These are phyloP conservation scores for Avahi laniger DNA, from an alignment of 2,797 vertebrate species.

Conservation along the genomic window DNA sequence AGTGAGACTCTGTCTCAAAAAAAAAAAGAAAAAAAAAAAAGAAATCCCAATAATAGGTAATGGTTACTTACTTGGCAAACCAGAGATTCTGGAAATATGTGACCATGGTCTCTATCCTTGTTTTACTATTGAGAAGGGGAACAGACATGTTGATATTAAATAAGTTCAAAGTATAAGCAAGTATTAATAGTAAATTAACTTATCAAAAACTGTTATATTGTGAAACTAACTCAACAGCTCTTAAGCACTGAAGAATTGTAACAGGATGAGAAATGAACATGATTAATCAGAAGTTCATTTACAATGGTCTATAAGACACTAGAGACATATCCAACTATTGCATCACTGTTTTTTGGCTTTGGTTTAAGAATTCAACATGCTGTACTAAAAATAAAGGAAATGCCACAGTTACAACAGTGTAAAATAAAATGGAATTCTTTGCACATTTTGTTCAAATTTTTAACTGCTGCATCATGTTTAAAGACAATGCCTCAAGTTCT, in stretches of 20 bases:
- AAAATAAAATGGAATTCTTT: slow-evolving; percentile 36
- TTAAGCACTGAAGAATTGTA: not conserved
- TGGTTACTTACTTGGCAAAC: slow-evolving; percentile 7
- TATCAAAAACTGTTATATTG: not conserved
- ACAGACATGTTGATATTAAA: not conserved
- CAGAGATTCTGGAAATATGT: not conserved
- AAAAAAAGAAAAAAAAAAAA: no score
- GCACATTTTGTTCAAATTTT: slow-evolving; percentile 47
- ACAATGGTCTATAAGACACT: not conserved
- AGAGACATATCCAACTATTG: not conserved
- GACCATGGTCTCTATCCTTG: not conserved
- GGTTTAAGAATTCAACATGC: not conserved
- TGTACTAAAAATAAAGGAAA: slow-evolving; percentile 52
- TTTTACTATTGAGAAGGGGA: not conserved
- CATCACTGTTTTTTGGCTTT: not conserved
- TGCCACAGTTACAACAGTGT: not conserved
- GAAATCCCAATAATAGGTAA: not conserved
- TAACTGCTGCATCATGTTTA: slow-evolving; percentile 17
- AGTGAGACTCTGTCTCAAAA: no score
- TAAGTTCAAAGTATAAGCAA: slow-evolving; percentile 8
- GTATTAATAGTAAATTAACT: not conserved
- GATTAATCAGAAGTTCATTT: slow-evolving; percentile 41
- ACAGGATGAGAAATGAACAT: not conserved
- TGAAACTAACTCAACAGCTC: not conserved
- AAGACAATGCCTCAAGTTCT: slow-evolving; percentile 28